A percentile compares a stretch with the other conserved stretches of the same genome.
Evolutionary conservation across 2,888 invertebrate species (phyloP).

Genomic region (Agonopterix subpropinquella): DNA sequence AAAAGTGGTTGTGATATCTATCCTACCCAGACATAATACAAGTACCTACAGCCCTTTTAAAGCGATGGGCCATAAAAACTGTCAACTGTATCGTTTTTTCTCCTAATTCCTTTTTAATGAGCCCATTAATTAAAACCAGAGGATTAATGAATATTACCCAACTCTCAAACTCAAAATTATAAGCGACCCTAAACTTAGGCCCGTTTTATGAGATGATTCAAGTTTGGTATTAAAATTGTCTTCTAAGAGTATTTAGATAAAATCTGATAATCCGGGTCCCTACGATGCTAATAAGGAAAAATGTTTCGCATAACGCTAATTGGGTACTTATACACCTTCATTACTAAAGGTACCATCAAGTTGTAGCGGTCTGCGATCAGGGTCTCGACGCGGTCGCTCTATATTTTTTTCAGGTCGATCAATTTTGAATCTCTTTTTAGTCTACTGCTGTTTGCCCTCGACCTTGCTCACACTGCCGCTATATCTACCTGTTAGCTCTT

Average conservation of each 20-base stretch:
- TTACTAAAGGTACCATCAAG: not conserved
- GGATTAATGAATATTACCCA: not conserved
- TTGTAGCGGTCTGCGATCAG: not conserved
- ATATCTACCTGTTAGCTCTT: no score
- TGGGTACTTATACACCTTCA: not conserved
- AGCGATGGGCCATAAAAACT: no score
- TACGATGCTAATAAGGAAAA: not conserved
- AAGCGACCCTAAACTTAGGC: not conserved
- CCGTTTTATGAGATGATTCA: not conserved
- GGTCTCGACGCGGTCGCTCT: not conserved
- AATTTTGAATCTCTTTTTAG: not conserved
- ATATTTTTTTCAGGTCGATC: no score
- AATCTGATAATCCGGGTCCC: slow-evolving; percentile 1
- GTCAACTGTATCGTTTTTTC: no score
- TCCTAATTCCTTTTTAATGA: not conserved
- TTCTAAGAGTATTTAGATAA: not conserved
- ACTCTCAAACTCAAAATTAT: not conserved
- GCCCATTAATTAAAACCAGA: not conserved
- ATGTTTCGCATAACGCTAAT: not conserved
- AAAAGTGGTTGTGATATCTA: no score
- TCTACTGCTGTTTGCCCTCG: not conserved
- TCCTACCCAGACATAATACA: no score
- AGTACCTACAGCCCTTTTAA: no score
- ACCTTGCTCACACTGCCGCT: not conserved
- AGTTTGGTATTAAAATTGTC: slow-evolving; percentile 1